Evolutionary conservation across 2,888 invertebrate species (phyloP).

Genomic region (Spodoptera picta): DNA sequence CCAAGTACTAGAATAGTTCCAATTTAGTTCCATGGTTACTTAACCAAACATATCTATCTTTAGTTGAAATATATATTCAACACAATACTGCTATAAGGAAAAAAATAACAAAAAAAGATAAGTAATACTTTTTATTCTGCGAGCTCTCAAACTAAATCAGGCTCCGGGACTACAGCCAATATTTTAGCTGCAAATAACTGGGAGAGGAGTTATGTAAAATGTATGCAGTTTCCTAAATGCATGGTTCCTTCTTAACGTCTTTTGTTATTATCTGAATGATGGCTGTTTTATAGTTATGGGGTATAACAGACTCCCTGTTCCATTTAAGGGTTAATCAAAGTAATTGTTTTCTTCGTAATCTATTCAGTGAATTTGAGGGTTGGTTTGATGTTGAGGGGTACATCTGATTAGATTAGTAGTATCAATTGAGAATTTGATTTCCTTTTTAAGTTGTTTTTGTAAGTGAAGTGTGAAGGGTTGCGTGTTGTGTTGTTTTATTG

Average conservation of each 20-base stretch:
- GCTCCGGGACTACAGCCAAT: slow-evolving; percentile 14
- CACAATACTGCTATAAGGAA: slow-evolving; percentile 5
- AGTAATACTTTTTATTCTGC: slow-evolving; percentile 20
- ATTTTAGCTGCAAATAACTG: slow-evolving; percentile 34
- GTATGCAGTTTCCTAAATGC: slow-evolving; percentile 46
- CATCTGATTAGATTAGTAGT: slow-evolving; percentile 35
- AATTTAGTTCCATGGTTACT: too few species aligned
- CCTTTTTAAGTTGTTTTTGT: background rate
- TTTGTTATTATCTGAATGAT: slow-evolving; percentile 36
- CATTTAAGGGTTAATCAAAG: slow-evolving; percentile 42
- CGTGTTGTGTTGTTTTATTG: too few species aligned
- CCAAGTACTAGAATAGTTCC: too few species aligned
- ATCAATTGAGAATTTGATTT: slow-evolving; percentile 22
- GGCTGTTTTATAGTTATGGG: slow-evolving; percentile 39
- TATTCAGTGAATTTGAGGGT: slow-evolving; percentile 37
- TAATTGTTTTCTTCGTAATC: slow-evolving; percentile 54
- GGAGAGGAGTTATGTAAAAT: slow-evolving; percentile 43
- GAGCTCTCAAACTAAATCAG: slow-evolving; percentile 24
- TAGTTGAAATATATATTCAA: background rate
- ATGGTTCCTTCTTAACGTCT: slow-evolving; percentile 31
- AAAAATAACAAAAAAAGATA: slow-evolving; percentile 7
- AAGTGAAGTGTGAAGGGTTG: background rate
- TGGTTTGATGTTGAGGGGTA: slow-evolving; percentile 33
- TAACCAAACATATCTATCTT: too few species aligned
- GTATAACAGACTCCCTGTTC: slow-evolving; percentile 8